Evolutionary conservation across 1,140 invertebrate genomes (phyloP).

Genomic region (Plodia interpunctella): DNA sequence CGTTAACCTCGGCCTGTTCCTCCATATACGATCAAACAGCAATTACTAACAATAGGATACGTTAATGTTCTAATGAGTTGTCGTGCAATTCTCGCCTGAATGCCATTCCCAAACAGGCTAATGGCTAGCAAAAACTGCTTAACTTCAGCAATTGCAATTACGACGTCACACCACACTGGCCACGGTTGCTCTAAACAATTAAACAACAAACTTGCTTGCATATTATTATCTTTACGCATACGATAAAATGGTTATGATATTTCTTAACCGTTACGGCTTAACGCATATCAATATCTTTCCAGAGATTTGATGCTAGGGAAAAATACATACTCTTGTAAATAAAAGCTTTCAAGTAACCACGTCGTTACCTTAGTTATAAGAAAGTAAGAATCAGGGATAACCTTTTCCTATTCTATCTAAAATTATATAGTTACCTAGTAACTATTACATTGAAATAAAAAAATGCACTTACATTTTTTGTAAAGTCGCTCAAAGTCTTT

Average conservation of each 20-base stretch:
- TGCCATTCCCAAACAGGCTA: slow-evolving; percentile 44
- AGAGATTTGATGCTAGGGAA: too few species aligned
- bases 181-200: slow-evolving; percentile 20
- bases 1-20: neutral
- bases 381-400: too few species aligned
- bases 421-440: too few species aligned
- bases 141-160: slow-evolving; percentile 41
- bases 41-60: slow-evolving; percentile 2
- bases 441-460: too few species aligned
- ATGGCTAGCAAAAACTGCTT: slow-evolving; percentile 42
- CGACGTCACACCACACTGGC: slow-evolving; percentile 43
- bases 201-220: slow-evolving; percentile 12
- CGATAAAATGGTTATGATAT: neutral
- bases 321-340: too few species aligned
- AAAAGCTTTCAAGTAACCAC: too few species aligned
- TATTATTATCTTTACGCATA: slow-evolving; percentile 2
- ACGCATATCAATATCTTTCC: neutral
- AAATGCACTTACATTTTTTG: too few species aligned
- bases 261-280: neutral
- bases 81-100: slow-evolving; percentile 30
- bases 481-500: too few species aligned
- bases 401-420: too few species aligned
- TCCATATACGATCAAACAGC: slow-evolving; percentile 2
- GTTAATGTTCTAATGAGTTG: slow-evolving; percentile 18
- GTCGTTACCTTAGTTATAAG: too few species aligned